A percentile compares a stretch with the other conserved stretches of the same genome.
phyloP scores from a whole-genome alignment of 92 coral and sea anemone species.

The Bergia sp. region DNA sequence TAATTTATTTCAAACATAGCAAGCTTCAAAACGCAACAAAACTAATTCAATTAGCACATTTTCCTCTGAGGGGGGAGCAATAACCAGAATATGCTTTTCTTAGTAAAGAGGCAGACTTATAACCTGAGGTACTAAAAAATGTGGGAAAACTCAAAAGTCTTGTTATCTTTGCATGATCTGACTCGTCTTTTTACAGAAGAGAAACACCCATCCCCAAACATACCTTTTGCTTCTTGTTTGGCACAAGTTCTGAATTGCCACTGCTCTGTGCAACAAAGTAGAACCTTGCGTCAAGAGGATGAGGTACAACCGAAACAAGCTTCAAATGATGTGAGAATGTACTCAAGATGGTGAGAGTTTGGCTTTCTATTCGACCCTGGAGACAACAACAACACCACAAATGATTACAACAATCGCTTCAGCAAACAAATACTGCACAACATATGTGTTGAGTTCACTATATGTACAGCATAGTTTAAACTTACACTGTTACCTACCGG shows the following conservation, averaged over 20 bases:
- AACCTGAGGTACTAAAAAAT: too few relatives aligned
- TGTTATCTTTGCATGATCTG: neutral
- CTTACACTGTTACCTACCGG: constrained; percentile 67
- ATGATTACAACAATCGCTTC: neutral
- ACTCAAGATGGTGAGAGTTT: constrained; percentile 68
- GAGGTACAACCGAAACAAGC: constrained; percentile 72
- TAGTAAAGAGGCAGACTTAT: too few relatives aligned
- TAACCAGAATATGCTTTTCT: too few relatives aligned
- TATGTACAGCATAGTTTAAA: neutral
- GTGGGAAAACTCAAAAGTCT: neutral
- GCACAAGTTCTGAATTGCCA: constrained; percentile 56
- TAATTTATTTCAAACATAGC: too few relatives aligned
- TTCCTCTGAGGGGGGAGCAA: too few relatives aligned
- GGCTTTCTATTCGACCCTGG: constrained; percentile 85
- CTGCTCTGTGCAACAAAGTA: constrained; percentile 64
- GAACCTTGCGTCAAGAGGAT: constrained; percentile 71
- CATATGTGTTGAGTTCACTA: too few relatives aligned
- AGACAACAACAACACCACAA: constrained; percentile 1
- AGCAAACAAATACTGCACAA: neutral
- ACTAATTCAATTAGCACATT: too few relatives aligned
- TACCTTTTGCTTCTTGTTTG: constrained; percentile 71
- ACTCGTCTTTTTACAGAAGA: neutral
- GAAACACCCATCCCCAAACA: neutral
- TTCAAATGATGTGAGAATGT: constrained; percentile 83
- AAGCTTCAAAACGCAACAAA: too few relatives aligned